phyloP scores from a whole-genome alignment of 2,797 vertebrate species.

The Linurgus olivaceus region DNA sequence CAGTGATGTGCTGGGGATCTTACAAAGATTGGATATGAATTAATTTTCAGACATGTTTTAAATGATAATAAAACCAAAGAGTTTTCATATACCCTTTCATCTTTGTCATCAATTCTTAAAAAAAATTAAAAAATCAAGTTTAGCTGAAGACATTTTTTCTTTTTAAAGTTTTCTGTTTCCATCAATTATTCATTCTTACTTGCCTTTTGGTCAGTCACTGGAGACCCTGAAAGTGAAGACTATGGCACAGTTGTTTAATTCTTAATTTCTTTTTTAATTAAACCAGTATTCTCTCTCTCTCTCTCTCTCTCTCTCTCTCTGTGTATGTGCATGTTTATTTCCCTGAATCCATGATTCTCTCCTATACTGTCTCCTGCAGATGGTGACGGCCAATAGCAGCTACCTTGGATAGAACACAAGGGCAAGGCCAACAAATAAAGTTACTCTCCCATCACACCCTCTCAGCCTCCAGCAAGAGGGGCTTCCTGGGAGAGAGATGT shows the following conservation, averaged over 20 bases:
- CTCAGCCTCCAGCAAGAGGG: not conserved
- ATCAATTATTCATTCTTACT: not conserved
- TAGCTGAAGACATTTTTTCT: not conserved
- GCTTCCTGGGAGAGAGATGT: not conserved
- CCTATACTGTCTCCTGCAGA: not conserved
- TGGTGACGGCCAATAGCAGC: not conserved
- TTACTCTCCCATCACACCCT: not conserved
- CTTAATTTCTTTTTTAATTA: not conserved
- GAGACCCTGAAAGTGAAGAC: not conserved
- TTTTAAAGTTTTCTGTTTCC: not conserved
- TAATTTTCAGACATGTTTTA: not conserved
- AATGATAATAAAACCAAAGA: not conserved
- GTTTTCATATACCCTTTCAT: not conserved
- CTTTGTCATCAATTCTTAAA: not conserved
- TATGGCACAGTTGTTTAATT: not conserved
- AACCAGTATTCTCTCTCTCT: not conserved
- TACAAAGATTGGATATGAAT: not conserved
- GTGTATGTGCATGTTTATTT: not conserved
- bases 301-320: not conserved
- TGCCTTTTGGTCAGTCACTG: not conserved
- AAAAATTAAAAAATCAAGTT: not conserved
- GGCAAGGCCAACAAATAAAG: accelerated
- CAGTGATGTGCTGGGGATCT: not conserved
- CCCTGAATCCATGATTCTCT: not conserved
- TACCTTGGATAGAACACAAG: not conserved